Base-by-base conservation (phyloP, 2,113 vertebrate genomes). In the Gobiocypris rarus region DNA sequence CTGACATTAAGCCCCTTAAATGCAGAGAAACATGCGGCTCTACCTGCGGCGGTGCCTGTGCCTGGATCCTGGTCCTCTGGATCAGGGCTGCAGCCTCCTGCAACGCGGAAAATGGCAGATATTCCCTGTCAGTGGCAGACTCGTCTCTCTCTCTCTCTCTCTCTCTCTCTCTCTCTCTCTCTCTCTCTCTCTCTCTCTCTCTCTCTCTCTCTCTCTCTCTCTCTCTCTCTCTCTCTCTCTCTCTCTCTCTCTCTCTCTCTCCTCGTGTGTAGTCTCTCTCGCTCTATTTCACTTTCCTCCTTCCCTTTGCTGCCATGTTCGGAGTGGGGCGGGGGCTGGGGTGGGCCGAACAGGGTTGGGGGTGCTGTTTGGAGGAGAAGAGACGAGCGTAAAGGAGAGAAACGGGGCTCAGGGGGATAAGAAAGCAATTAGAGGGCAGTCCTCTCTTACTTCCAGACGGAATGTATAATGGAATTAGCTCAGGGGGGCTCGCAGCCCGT, bases 371-470 rank as follows among this genome's bases (percentile, higher is more conserved):
- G 81, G 56, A 86, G 86, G 75, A 76, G 41, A 41, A 58, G 59
- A 52, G n/a, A 61, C 70, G 76, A 34, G 38, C 82, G 65, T 81
- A 45, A 74, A 56, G 38, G 43, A 67, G 59, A 58, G 54, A 31
- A 24, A 70, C 86, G 83, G 86, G 89, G 88, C 93, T 93, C 93
- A 50, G 88, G 94, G 93, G 93, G 93, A 94, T 94, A 93, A 93
- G 93, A 94, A 94, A 95, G 94, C 94, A 95, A 94, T 95, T 94
- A 95, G 93, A 92, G 93, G 91, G 92, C 93, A 94, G 92, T 89
- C 92, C 91, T 92, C 92, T 90, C 78, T 93, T 92, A 92, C 93
- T 94, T 93, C 92, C 93, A 94, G 92, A 93, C 86, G 78, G 93
- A 93, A 93, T 93, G 89, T 93, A 94, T 94, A 94, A 95, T 93